These are phyloP conservation scores for Xenopus borealis DNA, from an alignment of 2,113 vertebrate species.

Conservation along the genomic window DNA sequence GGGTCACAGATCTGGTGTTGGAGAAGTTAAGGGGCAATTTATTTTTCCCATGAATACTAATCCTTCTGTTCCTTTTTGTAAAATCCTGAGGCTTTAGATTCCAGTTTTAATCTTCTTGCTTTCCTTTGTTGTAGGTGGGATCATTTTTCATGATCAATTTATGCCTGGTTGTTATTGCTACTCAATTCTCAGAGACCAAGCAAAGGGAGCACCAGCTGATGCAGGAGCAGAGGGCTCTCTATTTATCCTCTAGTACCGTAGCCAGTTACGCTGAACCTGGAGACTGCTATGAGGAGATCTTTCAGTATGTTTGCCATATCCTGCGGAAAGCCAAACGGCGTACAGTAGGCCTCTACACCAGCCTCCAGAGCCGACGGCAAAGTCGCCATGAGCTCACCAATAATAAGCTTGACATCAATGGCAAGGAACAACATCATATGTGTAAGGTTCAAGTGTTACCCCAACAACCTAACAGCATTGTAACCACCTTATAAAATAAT, in stretches of 20 bases:
- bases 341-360: constrained; percentile 71
- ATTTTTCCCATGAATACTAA: no score
- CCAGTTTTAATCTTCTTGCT: constrained; percentile 8
- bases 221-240: constrained; percentile 88
- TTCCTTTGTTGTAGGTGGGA: constrained; percentile 65
- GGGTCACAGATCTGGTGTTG: no score
- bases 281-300: constrained; percentile 94
- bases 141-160: constrained; percentile 89
- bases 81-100: background rate
- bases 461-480: no score
- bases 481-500: no score
- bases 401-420: constrained; percentile 46
- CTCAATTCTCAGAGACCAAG: constrained; percentile 97
- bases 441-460: constrained; percentile 19
- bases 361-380: constrained; percentile 73
- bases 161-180: constrained; percentile 96
- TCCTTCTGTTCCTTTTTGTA: no score
- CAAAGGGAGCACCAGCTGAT: constrained; percentile 96
- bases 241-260: constrained; percentile 88
- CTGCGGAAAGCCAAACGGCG: constrained; percentile 84
- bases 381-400: constrained; percentile 37
- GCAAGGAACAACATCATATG: constrained; percentile 61
- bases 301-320: constrained; percentile 89
- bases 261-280: constrained; percentile 89
- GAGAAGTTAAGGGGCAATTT: no score